A percentile compares a stretch with the other conserved stretches of the same genome.
These are phyloP conservation scores for Uloborus plumipes DNA, from an alignment of 2,888 invertebrate species.

Conservation along the genomic window DNA sequence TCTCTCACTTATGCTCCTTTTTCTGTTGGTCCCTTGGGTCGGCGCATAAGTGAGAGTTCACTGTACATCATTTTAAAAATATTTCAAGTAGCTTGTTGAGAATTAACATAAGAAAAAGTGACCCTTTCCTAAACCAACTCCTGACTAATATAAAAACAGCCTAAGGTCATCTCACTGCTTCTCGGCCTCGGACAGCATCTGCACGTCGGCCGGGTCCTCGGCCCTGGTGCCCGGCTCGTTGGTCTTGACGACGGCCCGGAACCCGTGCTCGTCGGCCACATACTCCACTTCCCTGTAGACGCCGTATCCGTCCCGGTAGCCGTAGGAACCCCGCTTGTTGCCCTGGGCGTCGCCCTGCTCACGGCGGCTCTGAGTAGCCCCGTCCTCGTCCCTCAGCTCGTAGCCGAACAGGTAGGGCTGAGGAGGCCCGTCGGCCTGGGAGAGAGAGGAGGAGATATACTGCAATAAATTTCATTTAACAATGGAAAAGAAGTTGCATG, in stretches of 20 bases:
- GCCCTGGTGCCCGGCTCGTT: conserved; percentile 65
- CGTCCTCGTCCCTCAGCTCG: conserved; percentile 64
- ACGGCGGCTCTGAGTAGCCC: conserved; percentile 46
- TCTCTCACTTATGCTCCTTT: no score
- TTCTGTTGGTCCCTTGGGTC: no score
- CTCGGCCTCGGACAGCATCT: conserved; percentile 38
- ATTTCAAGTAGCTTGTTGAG: background rate
- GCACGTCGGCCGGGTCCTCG: conserved; percentile 47
- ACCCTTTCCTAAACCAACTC: background rate
- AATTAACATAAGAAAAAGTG: background rate
- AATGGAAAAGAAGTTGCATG: background rate
- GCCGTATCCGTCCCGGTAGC: conserved; percentile 64
- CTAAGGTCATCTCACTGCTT: conserved; percentile 1
- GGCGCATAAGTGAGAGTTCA: no score
- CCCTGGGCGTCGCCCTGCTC: conserved; percentile 65
- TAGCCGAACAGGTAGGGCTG: conserved; percentile 66
- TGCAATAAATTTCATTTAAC: background rate
- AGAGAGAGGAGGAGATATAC: background rate
- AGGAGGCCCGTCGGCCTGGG: conserved; percentile 45
- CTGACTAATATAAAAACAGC: background rate
- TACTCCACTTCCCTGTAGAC: conserved; percentile 65
- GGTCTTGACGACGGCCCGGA: conserved; percentile 63
- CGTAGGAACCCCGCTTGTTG: conserved; percentile 65
- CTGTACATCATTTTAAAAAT: background rate
- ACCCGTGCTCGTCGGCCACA: conserved; percentile 63